Conservation (phyloP, 2,113 vertebrate genomes). For the Poeciliopsis occidentalis region DNA sequence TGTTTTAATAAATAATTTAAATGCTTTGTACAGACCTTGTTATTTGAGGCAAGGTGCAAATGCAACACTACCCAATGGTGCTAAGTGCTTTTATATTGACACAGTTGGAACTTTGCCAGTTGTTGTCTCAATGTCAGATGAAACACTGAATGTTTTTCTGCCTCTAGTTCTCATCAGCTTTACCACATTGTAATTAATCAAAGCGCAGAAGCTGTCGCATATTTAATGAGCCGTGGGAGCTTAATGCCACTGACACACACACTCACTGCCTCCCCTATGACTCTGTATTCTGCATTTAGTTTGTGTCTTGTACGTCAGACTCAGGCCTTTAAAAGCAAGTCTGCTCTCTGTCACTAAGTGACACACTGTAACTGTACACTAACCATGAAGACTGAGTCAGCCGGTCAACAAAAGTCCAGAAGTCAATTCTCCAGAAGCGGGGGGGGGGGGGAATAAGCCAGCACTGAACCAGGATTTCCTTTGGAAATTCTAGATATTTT, state of each 20-base stretch:
- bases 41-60: too few relatives aligned
- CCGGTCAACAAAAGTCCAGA: slow-evolving; percentile 11
- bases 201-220: slow-evolving; percentile 46
- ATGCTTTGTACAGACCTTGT: too few relatives aligned
- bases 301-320: slow-evolving; percentile 42
- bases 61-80: too few relatives aligned
- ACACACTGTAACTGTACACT: slow-evolving; percentile 70
- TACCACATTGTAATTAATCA: slow-evolving; percentile 56
- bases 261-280: neutral
- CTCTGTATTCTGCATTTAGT: slow-evolving; percentile 24
- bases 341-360: slow-evolving; percentile 72
- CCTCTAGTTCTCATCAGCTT: slow-evolving; percentile 25
- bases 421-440: neutral
- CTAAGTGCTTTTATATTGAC: too few relatives aligned
- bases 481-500: slow-evolving; percentile 20
- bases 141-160: slow-evolving; percentile 49
- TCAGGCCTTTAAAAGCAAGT: slow-evolving; percentile 61
- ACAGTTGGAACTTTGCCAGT: slow-evolving; percentile 24
- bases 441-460: neutral
- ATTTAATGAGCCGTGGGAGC: slow-evolving; percentile 65
- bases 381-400: slow-evolving; percentile 63
- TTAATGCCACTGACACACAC: slow-evolving; percentile 49
- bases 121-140: slow-evolving; percentile 18
- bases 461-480: too few relatives aligned
- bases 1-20: too few relatives aligned